A percentile compares a stretch with the other conserved stretches of the same genome.
phyloP scores from a whole-genome alignment of 2,797 vertebrate genomes.

The Monodelphis domestica region DNA sequence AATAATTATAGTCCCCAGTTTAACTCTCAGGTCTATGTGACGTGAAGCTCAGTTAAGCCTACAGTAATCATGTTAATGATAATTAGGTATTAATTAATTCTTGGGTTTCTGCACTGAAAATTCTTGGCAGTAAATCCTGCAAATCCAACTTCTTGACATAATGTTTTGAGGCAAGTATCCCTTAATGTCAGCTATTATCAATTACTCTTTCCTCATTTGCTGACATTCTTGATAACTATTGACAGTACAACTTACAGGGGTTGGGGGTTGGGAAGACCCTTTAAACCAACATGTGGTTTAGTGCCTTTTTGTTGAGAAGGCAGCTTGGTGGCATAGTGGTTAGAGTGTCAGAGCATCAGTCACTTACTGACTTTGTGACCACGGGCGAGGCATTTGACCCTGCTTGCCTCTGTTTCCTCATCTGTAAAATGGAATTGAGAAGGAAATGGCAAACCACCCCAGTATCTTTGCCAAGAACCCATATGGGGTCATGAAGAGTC shows the following conservation, averaged over 20 bases:
- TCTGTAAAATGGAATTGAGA: neutral
- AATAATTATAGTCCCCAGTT: neutral
- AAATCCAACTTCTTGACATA: neutral
- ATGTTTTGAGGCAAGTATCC: neutral
- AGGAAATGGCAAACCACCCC: neutral
- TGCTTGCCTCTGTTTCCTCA: neutral
- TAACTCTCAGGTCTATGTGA: neutral
- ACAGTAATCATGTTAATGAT: neutral
- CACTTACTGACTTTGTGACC: too few species aligned
- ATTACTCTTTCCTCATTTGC: neutral
- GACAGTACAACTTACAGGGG: neutral
- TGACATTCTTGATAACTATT: neutral
- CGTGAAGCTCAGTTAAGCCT: neutral
- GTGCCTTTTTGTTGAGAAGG: neutral
- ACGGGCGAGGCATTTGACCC: neutral
- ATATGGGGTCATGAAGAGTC: neutral
- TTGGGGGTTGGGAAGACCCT: neutral
- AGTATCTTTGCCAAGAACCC: neutral
- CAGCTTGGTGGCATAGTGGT: neutral
- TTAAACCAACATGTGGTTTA: neutral
- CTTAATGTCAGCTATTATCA: neutral
- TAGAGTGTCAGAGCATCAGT: neutral
- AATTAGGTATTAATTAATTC: neutral
- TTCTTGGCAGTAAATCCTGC: neutral
- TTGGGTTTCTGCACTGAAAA: neutral